Percentiles rank a stretch among this genome's conserved stretches.
phyloP scores from a whole-genome alignment of 1,140 invertebrate genomes.

The Drosophila mayri region DNA sequence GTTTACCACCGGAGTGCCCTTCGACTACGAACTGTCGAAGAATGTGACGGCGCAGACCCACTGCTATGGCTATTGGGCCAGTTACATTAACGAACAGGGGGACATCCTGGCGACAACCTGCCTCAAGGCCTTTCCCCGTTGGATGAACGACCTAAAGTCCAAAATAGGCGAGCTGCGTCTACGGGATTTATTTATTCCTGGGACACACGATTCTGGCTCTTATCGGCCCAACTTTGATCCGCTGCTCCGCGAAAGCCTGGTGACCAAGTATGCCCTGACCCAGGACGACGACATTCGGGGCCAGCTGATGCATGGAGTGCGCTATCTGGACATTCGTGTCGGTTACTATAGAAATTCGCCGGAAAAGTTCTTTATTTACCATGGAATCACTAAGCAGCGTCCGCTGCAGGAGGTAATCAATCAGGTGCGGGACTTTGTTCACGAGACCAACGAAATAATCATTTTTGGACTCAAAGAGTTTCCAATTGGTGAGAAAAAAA shows the following conservation, averaged over 20 bases:
- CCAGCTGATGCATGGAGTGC: slow-evolving; percentile 87
- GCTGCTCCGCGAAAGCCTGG: slow-evolving; percentile 74
- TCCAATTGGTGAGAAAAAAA: slow-evolving; percentile 85
- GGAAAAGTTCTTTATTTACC: slow-evolving; percentile 86
- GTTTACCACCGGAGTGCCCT: slow-evolving; percentile 79
- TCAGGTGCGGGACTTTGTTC: slow-evolving; percentile 86
- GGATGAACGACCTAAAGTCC: slow-evolving; percentile 87
- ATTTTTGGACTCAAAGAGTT: slow-evolving; percentile 89
- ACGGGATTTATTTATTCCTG: slow-evolving; percentile 87
- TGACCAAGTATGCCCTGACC: slow-evolving; percentile 86
- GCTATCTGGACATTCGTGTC: slow-evolving; percentile 88
- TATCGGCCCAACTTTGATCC: slow-evolving; percentile 85
- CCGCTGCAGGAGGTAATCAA: slow-evolving; percentile 86
- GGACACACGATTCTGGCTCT: slow-evolving; percentile 88
- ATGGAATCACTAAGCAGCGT: slow-evolving; percentile 86
- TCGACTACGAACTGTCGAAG: slow-evolving; percentile 65
- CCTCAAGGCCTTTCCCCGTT: slow-evolving; percentile 86
- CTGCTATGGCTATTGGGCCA: slow-evolving; percentile 83
- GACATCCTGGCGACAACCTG: slow-evolving; percentile 83
- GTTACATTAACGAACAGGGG: slow-evolving; percentile 67
- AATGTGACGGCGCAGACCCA: slow-evolving; percentile 56
- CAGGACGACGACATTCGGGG: slow-evolving; percentile 87
- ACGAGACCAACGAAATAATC: slow-evolving; percentile 88
- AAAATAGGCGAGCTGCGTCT: slow-evolving; percentile 84
- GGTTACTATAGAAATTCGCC: slow-evolving; percentile 85